Percentiles rank a stretch among this genome's conserved stretches.
Conservation (phyloP, 2,113 vertebrate genomes). For the Gorsachius goisagi region DNA sequence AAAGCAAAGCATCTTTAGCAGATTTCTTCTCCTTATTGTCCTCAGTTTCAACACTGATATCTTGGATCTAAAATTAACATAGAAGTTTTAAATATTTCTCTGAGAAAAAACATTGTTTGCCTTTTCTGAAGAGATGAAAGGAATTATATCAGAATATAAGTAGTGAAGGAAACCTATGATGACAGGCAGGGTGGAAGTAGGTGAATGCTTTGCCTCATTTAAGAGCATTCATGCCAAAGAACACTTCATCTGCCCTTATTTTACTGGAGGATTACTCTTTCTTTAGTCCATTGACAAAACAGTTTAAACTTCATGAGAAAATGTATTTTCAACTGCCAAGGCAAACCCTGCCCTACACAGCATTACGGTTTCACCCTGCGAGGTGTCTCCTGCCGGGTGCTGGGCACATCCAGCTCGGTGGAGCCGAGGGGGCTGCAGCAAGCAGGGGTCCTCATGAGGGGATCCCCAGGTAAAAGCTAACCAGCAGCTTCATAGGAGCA, state of each 20-base stretch:
- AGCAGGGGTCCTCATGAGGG: not conserved
- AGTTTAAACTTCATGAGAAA: not conserved
- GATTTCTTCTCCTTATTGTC: constrained; percentile 98
- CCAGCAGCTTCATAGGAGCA: not conserved
- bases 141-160: not conserved
- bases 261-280: not conserved
- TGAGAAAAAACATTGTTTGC: not conserved
- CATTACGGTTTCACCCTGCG: not conserved
- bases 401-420: not conserved
- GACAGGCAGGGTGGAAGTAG: not conserved
- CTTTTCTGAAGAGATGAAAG: not conserved
- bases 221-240: not conserved
- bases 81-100: not conserved
- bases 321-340: not conserved
- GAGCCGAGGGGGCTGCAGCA: not conserved
- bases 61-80: constrained; percentile 86
- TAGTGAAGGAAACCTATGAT: not conserved
- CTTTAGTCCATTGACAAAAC: not conserved
- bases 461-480: not conserved
- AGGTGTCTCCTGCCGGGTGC: not conserved
- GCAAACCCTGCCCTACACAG: not conserved
- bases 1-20: constrained; percentile 92
- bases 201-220: not conserved
- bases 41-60: constrained; percentile 96
- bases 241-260: not conserved